Conservation (phyloP, 2,797 vertebrate species). For the Enteromius paludinosus region DNA sequence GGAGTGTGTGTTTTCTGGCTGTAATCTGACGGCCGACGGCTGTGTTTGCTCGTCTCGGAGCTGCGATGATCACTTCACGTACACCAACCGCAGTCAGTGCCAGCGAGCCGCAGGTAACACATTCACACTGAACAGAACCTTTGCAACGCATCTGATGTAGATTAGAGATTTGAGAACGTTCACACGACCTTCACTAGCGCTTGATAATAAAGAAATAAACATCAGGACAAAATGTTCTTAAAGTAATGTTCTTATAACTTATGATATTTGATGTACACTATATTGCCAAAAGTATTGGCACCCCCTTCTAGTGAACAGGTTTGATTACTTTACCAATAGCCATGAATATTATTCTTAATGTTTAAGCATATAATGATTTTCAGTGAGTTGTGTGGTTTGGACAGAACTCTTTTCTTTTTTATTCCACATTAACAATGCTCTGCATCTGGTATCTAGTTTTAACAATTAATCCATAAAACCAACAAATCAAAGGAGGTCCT, state of each 20-base stretch:
- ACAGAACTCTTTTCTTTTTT: background rate
- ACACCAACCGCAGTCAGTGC: conserved; percentile 82
- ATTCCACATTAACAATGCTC: background rate
- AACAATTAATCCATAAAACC: background rate
- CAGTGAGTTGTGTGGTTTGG: no score
- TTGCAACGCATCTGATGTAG: background rate
- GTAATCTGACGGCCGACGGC: conserved; percentile 80
- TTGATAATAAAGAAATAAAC: background rate
- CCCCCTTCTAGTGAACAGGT: no score
- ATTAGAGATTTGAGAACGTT: background rate
- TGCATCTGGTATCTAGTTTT: background rate
- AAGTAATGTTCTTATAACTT: no score
- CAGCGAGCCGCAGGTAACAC: conserved; percentile 79
- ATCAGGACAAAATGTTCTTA: no score
- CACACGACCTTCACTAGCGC: background rate
- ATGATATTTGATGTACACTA: no score
- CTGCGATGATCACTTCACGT: conserved; percentile 80
- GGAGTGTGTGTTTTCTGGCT: conserved; percentile 80
- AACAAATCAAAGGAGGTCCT: no score
- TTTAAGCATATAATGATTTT: no score
- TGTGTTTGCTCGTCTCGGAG: conserved; percentile 81
- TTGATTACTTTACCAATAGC: no score
- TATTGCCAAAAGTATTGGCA: no score
- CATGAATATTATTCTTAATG: no score
- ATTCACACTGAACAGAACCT: background rate